These are phyloP conservation scores for Macrochelys suwanniensis DNA, from an alignment of 2,797 vertebrate genomes.

Conservation along the genomic window DNA sequence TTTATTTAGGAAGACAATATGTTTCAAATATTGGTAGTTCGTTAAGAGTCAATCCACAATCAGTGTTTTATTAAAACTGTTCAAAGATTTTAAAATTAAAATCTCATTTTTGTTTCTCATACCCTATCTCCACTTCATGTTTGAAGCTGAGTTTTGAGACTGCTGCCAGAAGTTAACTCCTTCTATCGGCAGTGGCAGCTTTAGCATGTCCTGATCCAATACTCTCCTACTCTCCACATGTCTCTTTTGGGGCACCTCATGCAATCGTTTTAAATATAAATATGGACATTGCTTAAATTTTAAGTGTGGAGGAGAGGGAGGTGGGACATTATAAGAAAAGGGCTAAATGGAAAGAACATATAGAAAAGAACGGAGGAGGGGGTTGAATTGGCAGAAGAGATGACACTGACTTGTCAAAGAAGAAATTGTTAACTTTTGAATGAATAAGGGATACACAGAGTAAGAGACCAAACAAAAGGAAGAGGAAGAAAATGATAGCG, in stretches of 20 bases:
- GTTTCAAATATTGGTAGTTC: background rate
- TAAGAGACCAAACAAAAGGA: background rate
- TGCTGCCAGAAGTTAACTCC: background rate
- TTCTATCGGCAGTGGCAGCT: background rate
- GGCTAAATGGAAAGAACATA: background rate
- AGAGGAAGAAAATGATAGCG: background rate
- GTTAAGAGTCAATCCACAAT: background rate
- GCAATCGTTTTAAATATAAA: accelerated
- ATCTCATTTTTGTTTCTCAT: background rate
- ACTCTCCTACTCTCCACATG: background rate
- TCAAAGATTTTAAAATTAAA: background rate
- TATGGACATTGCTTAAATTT: background rate
- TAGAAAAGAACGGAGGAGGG: background rate
- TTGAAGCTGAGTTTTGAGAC: background rate
- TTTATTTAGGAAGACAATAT: background rate
- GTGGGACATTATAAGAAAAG: background rate
- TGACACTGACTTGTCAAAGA: background rate
- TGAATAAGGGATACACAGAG: background rate
- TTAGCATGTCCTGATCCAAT: background rate
- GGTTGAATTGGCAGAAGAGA: background rate
- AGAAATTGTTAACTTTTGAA: background rate
- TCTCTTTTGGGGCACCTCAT: background rate
- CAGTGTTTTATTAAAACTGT: background rate
- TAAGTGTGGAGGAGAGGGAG: background rate
- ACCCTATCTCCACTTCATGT: background rate